Evolutionary conservation across 1,140 invertebrate genomes (phyloP).

Genomic region (Matsumurasca onukii): DNA sequence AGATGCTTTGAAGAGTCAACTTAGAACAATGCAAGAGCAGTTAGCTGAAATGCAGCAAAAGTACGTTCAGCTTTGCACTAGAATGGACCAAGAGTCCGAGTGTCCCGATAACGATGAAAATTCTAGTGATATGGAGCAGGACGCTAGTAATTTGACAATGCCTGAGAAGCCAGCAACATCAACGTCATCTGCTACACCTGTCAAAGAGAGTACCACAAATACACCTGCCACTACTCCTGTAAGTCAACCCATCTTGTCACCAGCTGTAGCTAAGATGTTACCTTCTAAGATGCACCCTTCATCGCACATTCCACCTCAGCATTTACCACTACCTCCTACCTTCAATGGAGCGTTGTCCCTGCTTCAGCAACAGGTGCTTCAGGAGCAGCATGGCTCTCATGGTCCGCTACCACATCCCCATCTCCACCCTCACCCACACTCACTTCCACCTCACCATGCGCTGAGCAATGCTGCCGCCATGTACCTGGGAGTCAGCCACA

Average conservation of each 20-base stretch:
- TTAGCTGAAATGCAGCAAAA: conserved; percentile 88
- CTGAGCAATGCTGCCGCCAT: conserved; percentile 69
- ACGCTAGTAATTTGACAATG: conserved; percentile 50
- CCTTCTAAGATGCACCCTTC: conserved; percentile 60
- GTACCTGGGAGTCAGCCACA: conserved; percentile 70
- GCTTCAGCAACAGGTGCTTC: conserved; percentile 44
- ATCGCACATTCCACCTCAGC: conserved; percentile 38
- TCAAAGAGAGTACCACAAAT: conserved; percentile 52
- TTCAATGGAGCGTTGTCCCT: conserved; percentile 44
- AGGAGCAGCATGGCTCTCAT: conserved; percentile 42
- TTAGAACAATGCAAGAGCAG: conserved; percentile 85
- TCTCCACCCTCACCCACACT: conserved; percentile 51
- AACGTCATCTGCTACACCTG: conserved; percentile 59
- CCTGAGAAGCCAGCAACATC: conserved; percentile 51
- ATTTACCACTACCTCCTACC: conserved; percentile 41
- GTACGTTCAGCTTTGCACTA: conserved; percentile 80
- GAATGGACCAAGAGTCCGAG: conserved; percentile 74
- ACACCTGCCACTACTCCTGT: conserved; percentile 52
- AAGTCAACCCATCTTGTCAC: conserved; percentile 60
- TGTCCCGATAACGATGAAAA: conserved; percentile 73
- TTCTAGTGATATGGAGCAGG: conserved; percentile 65
- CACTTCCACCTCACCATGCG: conserved; percentile 54
- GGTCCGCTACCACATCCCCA: conserved; percentile 34
- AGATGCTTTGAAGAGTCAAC: conserved; percentile 78
- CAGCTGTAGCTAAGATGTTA: conserved; percentile 70